A percentile compares a stretch with the other conserved stretches of the same genome.
phyloP scores from a whole-genome alignment of 2,113 vertebrate species.

The Caracal caracal region DNA sequence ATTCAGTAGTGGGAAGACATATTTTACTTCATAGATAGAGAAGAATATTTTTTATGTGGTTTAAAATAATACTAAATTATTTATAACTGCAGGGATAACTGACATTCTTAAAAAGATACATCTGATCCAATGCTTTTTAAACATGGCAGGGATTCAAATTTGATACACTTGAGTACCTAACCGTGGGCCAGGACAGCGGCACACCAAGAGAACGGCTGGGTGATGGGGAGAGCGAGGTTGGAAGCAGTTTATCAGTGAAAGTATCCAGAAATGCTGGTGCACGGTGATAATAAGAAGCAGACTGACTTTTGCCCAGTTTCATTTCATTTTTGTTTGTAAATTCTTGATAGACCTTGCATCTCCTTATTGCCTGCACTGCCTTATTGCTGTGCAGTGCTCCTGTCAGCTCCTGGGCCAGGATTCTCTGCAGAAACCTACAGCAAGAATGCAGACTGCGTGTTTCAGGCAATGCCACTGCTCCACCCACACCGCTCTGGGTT shows the following conservation, averaged over 20 bases:
- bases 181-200: not conserved
- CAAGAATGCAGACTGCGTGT: not conserved
- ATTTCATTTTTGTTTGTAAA: not conserved
- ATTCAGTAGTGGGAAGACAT: not conserved
- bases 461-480: not conserved
- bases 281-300: not conserved
- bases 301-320: not conserved
- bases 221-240: accelerated
- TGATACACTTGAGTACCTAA: not conserved
- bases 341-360: not conserved
- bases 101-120: not conserved
- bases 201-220: accelerated
- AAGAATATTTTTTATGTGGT: not conserved
- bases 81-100: not conserved
- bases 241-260: not conserved
- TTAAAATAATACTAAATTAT: slow-evolving; percentile 1
- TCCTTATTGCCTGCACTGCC: not conserved
- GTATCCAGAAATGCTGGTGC: not conserved
- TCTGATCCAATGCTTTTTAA: not conserved
- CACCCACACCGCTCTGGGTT: too few relatives aligned
- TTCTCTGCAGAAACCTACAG: not conserved
- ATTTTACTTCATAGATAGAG: not conserved
- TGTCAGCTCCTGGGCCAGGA: not conserved
- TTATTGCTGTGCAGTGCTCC: not conserved
- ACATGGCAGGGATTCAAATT: not conserved